Evolutionary conservation across 2,888 invertebrate genomes (phyloP), one percentile per base, ranked within the genome.

Genomic region (Galerucella nymphaeae): DNA sequence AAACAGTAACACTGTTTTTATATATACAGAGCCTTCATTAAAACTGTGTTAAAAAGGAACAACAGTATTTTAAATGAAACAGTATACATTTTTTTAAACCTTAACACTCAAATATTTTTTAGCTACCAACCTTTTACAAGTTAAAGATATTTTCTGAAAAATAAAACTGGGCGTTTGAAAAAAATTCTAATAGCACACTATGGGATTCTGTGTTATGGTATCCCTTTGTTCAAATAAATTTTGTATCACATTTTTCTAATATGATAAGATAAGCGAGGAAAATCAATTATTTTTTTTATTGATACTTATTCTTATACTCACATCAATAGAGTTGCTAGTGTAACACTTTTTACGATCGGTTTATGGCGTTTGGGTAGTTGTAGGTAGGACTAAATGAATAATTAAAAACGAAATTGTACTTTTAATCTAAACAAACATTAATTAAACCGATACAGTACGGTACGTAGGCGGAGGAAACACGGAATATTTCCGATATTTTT

Each of bases 351-450:
- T 53, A 53, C 53, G 53, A 53, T 53, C 53, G 16, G 18, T 53
- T 18, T 53, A 18, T 53, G 53, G 18, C 53, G 9, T 16, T 53
- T 10, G 18, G 14, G 18, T 53, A 53, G 53, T 53, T 53, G 53
- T 53, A 53, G 18, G 53, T 53, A 53, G 53, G 53, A 10, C 1
- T 18, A 9, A 53, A 53, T 53, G 53, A 53, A n/a, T 53, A 53
- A 53, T 53, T 53, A 53, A 53, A 30, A 53, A 53, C 10, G 16
- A 53, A 53, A 53, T 53, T 53, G 53, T 53, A 53, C 53, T 53
- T 53, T 16, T 53, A 53, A 53, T 53, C 53, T 53, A 18, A 53
- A 53, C 53, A 53, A 53, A 53, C 53, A 53, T 53, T 53, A 53
- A 53, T 53, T 53, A 53, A 18, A 16, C 4, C n/a, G 53, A 53